phyloP scores from a whole-genome alignment of 2,888 invertebrate species.

The Dione juno region DNA sequence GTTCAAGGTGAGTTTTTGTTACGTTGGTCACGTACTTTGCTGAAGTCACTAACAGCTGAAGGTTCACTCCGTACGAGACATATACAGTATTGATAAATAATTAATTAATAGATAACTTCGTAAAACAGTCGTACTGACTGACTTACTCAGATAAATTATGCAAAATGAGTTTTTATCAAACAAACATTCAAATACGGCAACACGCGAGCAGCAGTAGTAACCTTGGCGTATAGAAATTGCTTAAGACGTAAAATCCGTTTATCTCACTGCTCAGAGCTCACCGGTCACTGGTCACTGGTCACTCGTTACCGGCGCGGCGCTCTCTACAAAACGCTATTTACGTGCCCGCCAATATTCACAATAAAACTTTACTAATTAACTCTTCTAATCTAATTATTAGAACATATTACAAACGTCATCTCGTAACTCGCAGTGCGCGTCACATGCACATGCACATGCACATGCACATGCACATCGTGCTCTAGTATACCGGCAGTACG shows the following conservation, averaged over 20 bases:
- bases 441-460: no score
- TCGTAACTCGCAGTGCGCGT: neutral
- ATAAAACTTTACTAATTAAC: no score
- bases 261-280: neutral
- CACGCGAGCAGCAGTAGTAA: constrained; percentile 8
- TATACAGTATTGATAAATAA: neutral
- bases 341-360: no score
- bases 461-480: no score
- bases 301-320: no score
- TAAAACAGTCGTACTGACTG: neutral
- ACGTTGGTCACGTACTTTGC: neutral
- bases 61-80: neutral
- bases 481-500: no score
- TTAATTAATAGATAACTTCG: neutral
- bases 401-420: no score
- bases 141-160: neutral
- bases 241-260: constrained; percentile 9
- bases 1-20: neutral
- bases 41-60: neutral
- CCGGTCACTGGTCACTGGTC: no score
- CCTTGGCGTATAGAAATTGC: constrained; percentile 21
- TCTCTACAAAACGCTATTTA: no score
- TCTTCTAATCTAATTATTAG: no score
- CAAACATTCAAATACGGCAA: neutral
- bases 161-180: neutral